Percentiles rank a stretch among this genome's conserved stretches.
These are phyloP conservation scores for Seriola quinqueradiata DNA, from an alignment of 2,113 vertebrate genomes.

Conservation along the genomic window DNA sequence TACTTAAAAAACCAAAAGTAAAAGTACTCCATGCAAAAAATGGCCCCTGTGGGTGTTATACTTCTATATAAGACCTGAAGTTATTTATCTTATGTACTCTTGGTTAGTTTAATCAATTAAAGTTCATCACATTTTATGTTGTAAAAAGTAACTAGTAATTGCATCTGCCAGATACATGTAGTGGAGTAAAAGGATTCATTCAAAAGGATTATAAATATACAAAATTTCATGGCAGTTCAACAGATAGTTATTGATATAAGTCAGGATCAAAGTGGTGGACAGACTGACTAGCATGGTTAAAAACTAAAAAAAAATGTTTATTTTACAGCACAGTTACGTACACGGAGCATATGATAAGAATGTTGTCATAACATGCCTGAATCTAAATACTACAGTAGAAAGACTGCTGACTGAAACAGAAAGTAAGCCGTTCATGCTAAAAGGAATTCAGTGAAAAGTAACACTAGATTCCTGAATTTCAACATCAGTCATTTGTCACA, in stretches of 20 bases:
- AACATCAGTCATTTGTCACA: slow-evolving; percentile 38
- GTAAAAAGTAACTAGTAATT: neutral
- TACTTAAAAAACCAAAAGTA: too few species aligned
- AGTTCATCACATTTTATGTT: too few species aligned
- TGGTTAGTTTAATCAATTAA: too few species aligned
- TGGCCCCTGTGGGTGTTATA: neutral
- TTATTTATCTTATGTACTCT: neutral
- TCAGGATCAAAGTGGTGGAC: neutral
- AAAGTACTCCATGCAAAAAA: too few species aligned
- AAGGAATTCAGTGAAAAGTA: slow-evolving; percentile 19
- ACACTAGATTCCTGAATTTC: slow-evolving; percentile 41
- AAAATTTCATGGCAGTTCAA: neutral
- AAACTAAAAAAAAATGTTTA: neutral
- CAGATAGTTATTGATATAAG: neutral
- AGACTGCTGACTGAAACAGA: neutral
- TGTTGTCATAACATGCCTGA: neutral
- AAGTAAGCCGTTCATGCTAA: slow-evolving; percentile 27
- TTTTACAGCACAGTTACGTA: neutral
- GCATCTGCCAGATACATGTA: neutral
- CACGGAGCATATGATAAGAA: neutral
- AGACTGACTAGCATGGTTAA: neutral
- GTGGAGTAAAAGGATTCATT: neutral
- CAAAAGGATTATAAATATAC: neutral
- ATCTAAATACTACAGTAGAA: neutral
- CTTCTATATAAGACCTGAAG: too few species aligned